Conservation (phyloP, 2,888 invertebrate genomes). For the Drosophila acutilabella region DNA sequence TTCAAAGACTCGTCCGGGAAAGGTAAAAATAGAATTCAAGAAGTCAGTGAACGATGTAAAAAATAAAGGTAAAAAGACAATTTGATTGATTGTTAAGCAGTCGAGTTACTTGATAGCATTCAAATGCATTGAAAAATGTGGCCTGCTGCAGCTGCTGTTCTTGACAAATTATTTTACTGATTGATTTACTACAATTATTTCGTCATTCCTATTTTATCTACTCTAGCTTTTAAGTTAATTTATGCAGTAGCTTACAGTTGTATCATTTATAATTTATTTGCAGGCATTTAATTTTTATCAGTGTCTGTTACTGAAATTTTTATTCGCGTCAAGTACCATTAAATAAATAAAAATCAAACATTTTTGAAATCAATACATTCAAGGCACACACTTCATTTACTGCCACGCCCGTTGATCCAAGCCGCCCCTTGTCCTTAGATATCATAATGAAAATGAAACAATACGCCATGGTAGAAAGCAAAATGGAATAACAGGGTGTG, state of each 20-base stretch:
- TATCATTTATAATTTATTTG: neutral
- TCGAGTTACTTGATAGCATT: conserved; percentile 9
- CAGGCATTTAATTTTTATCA: neutral
- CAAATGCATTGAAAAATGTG: neutral
- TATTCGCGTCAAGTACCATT: conserved; percentile 52
- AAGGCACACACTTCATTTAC: conserved; percentile 57
- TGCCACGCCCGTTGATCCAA: conserved; percentile 24
- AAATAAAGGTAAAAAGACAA: conserved; percentile 38
- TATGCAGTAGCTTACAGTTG: too few relatives aligned
- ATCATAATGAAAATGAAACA: conserved; percentile 69
- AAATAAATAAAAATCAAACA: conserved; percentile 71
- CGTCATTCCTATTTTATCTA: too few relatives aligned
- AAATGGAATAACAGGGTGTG: conserved; percentile 4
- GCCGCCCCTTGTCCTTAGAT: conserved; percentile 41
- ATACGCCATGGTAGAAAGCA: conserved; percentile 21
- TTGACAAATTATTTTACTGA: neutral
- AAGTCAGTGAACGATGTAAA: conserved; percentile 29
- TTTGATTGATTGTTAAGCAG: conserved; percentile 74
- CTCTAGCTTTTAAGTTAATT: too few relatives aligned
- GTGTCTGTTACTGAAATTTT: neutral
- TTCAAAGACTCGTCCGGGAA: conserved; percentile 2
- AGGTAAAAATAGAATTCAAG: conserved; percentile 9
- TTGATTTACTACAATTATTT: neutral
- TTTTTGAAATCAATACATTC: conserved; percentile 67
- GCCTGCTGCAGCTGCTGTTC: conserved; percentile 1